These are phyloP conservation scores for Fregata magnificens DNA, from an alignment of 2,113 vertebrate genomes.

Conservation along the genomic window DNA sequence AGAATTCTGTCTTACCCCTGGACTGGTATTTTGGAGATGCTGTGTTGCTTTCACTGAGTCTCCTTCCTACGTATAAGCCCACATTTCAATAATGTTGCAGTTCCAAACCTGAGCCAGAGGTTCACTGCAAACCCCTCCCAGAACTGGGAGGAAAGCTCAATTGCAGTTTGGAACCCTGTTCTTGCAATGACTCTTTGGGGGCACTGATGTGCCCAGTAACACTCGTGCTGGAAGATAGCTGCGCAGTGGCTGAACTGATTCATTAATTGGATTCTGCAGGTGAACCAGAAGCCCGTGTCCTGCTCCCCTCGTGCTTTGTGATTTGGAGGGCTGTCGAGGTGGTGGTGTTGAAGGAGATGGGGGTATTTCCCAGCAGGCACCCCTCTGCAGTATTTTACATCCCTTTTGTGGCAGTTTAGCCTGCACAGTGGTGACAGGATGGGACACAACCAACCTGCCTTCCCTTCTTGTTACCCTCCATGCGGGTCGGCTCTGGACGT, in stretches of 20 bases:
- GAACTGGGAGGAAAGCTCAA: not conserved
- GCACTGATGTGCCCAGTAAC: not conserved
- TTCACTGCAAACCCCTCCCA: not conserved
- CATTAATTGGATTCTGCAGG: not conserved
- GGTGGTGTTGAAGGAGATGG: rapidly evolving
- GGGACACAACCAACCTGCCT: not conserved
- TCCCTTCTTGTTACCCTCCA: not conserved
- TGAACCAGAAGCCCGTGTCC: not conserved
- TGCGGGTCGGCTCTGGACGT: not conserved
- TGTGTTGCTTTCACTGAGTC: rapidly evolving
- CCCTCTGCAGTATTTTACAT: not conserved
- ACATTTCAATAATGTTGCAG: rapidly evolving
- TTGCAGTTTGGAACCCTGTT: rapidly evolving
- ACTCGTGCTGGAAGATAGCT: rapidly evolving
- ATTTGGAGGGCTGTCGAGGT: no score
- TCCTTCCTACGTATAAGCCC: not conserved
- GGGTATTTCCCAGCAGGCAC: not conserved
- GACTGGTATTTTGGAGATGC: rapidly evolving
- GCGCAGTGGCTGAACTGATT: not conserved
- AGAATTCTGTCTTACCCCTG: not conserved
- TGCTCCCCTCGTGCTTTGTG: no score
- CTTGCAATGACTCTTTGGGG: not conserved
- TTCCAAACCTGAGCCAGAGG: not conserved
- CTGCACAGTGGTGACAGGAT: not conserved
- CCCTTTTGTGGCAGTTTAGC: not conserved